Percentiles rank a stretch among this genome's conserved stretches.
phyloP scores from a whole-genome alignment of 2,888 invertebrate genomes.

The Galeopsomyia nigrocyanea region DNA sequence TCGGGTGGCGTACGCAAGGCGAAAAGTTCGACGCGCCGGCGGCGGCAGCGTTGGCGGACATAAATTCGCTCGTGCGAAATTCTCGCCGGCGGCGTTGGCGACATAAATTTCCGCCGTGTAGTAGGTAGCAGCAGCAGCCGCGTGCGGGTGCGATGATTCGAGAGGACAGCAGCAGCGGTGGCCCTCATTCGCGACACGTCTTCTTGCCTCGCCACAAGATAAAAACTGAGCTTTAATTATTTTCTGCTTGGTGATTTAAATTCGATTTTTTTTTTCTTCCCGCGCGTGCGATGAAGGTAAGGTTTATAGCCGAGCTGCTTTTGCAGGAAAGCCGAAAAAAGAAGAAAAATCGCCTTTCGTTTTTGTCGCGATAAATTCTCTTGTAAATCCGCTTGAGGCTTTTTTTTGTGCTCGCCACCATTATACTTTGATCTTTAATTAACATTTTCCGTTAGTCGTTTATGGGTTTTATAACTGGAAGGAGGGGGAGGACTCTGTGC shows the following conservation, averaged over 20 bases:
- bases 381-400: no score
- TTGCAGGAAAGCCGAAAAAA: no score
- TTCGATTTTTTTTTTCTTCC: background rate
- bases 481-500: no score
- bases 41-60: background rate
- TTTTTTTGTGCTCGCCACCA: no score
- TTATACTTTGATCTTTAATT: no score
- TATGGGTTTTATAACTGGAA: no score
- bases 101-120: slow-evolving; percentile 12
- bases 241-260: background rate
- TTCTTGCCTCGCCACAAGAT: background rate
- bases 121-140: background rate
- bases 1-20: background rate
- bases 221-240: background rate
- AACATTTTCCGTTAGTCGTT: no score
- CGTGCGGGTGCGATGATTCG: slow-evolving; percentile 8
- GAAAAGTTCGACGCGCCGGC: background rate
- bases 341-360: no score
- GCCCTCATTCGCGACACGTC: slow-evolving; percentile 19
- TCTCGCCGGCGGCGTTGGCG: background rate
- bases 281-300: background rate
- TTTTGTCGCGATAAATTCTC: no score
- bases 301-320: no score
- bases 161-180: background rate
- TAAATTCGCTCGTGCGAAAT: slow-evolving; percentile 9